phyloP scores from a whole-genome alignment of 2,888 invertebrate species.

The Ophioninae sp. region DNA sequence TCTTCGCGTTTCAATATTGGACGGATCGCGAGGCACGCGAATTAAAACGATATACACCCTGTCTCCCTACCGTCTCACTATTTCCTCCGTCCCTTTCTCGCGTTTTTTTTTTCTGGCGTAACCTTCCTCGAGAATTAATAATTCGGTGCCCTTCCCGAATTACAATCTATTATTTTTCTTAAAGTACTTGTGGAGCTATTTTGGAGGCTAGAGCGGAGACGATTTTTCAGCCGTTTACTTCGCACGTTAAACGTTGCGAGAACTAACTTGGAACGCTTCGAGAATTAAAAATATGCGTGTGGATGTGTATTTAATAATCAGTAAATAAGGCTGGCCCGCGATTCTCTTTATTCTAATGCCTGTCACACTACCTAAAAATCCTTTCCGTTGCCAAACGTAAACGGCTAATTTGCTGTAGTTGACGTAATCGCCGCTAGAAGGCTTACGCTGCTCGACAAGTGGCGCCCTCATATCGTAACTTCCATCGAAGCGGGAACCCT shows the following conservation, averaged over 20 bases:
- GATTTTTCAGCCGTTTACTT: conserved; percentile 11
- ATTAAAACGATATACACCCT: conserved; percentile 43
- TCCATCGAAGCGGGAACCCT: too few relatives aligned
- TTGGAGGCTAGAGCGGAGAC: conserved; percentile 20
- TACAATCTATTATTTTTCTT: conserved; percentile 38
- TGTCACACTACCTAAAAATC: conserved; percentile 60
- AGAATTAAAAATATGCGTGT: conserved; percentile 26
- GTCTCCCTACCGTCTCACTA: conserved; percentile 45
- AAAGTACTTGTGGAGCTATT: conserved; percentile 14
- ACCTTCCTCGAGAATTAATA: conserved; percentile 34
- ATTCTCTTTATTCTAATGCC: conserved; percentile 57
- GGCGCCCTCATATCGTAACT: neutral
- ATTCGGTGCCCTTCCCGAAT: conserved; percentile 41
- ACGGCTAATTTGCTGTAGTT: conserved; percentile 44
- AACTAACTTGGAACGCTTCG: conserved; percentile 18
- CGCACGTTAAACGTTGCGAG: conserved; percentile 14
- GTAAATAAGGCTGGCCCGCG: conserved; percentile 43
- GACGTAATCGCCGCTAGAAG: conserved; percentile 21
- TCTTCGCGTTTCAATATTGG: conserved; percentile 48
- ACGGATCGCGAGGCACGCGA: conserved; percentile 53
- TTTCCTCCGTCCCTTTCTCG: conserved; percentile 29
- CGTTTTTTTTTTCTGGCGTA: conserved; percentile 20
- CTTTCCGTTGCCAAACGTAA: conserved; percentile 53
- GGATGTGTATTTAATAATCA: conserved; percentile 7
- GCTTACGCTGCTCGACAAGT: neutral